phyloP scores from a whole-genome alignment of 2,113 vertebrate species.

The Desmodus rotundus region DNA sequence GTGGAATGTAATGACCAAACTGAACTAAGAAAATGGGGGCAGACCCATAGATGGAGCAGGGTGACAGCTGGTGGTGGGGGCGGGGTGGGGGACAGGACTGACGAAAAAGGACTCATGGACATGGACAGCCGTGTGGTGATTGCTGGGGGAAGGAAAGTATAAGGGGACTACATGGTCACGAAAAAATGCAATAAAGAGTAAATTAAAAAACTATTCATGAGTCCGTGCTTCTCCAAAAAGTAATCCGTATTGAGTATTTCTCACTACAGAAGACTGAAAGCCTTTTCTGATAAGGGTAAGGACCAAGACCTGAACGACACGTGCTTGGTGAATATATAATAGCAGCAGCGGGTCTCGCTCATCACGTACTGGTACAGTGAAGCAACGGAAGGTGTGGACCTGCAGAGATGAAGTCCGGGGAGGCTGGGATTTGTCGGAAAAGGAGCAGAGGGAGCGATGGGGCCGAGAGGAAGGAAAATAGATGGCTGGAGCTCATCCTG shows the following conservation, averaged over 20 bases:
- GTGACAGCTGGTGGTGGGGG: no score
- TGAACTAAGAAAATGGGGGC: no score
- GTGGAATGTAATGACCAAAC: no score
- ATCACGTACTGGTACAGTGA: neutral
- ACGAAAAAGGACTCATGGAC: no score
- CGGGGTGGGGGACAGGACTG: no score
- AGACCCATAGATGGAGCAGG: no score
- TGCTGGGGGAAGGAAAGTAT: no score
- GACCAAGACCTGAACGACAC: neutral
- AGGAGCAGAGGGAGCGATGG: neutral
- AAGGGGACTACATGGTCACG: no score
- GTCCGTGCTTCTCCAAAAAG: neutral
- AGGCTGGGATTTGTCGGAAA: neutral
- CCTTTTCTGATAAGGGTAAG: neutral
- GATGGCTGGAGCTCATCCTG: neutral
- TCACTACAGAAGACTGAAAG: neutral
- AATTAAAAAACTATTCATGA: neutral
- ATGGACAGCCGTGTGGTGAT: no score
- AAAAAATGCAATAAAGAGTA: no score
- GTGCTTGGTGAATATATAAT: neutral
- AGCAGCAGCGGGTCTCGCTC: neutral
- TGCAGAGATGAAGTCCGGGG: neutral
- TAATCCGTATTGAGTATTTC: neutral
- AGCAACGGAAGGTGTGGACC: neutral
- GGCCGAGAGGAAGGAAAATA: neutral